phyloP scores from a whole-genome alignment of 2,113 vertebrate genomes.

The Clarias macrocephalus region DNA sequence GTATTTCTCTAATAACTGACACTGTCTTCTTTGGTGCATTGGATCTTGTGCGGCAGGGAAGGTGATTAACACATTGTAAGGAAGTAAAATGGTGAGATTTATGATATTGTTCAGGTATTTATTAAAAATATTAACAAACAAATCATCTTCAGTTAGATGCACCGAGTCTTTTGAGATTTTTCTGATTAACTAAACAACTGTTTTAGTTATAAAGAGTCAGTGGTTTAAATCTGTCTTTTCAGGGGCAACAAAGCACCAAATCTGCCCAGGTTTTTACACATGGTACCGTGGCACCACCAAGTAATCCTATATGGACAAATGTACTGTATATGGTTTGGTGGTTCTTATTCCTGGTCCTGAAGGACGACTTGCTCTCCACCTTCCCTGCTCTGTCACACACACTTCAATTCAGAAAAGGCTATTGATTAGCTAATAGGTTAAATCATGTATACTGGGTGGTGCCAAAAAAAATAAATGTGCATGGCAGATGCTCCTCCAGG shows the following conservation, averaged over 20 bases:
- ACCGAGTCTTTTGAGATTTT: neutral
- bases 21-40: conserved; percentile 40
- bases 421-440: too few species aligned
- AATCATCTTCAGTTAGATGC: neutral
- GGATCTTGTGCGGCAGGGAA: neutral
- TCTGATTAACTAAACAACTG: neutral
- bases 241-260: neutral
- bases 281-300: neutral
- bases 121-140: neutral
- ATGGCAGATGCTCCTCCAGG: too few species aligned
- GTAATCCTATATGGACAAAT: neutral
- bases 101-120: neutral
- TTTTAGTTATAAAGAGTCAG: neutral
- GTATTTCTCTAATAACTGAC: conserved; percentile 28
- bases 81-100: conserved; percentile 7
- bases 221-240: neutral
- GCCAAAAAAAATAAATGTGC: too few species aligned
- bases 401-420: too few species aligned
- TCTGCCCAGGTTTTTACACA: neutral
- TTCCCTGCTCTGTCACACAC: too few species aligned
- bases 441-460: too few species aligned
- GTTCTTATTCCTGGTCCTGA: too few species aligned
- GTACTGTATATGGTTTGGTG: too few species aligned
- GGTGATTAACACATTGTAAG: conserved; percentile 15
- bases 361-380: too few species aligned